These are phyloP conservation scores for Hypocryptadius cinnamomeus DNA, from an alignment of 2,113 vertebrate genomes.

Conservation along the genomic window DNA sequence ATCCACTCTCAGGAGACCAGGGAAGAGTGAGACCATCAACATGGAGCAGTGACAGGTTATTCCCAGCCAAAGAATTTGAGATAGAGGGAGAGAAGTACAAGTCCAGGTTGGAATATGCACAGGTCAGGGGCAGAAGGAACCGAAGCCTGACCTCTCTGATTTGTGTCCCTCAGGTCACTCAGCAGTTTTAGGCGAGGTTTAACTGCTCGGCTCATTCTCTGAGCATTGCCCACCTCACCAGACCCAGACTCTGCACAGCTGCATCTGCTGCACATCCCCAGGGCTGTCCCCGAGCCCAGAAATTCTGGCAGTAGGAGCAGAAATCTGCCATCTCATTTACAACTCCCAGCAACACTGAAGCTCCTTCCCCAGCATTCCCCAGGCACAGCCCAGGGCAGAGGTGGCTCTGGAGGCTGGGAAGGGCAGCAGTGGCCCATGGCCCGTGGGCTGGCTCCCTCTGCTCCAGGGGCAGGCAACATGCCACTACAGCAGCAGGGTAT, in stretches of 20 bases:
- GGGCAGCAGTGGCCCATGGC: background rate
- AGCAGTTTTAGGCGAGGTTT: background rate
- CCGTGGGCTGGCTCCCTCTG: background rate
- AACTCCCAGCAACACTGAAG: background rate
- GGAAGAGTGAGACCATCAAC: background rate
- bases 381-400: background rate
- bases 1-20: background rate
- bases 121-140: background rate
- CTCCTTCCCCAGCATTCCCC: background rate
- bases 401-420: background rate
- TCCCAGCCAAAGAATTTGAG: background rate
- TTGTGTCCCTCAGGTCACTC: background rate
- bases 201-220: background rate
- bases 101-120: background rate
- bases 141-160: background rate
- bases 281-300: background rate
- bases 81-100: background rate
- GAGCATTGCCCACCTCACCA: background rate
- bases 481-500: background rate
- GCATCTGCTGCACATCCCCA: background rate
- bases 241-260: background rate
- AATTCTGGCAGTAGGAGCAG: background rate
- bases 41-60: background rate
- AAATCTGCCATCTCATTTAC: background rate
- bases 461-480: rapidly evolving